phyloP scores from a whole-genome alignment of 1,140 invertebrate species.

The Oreohelix idahoensis region DNA sequence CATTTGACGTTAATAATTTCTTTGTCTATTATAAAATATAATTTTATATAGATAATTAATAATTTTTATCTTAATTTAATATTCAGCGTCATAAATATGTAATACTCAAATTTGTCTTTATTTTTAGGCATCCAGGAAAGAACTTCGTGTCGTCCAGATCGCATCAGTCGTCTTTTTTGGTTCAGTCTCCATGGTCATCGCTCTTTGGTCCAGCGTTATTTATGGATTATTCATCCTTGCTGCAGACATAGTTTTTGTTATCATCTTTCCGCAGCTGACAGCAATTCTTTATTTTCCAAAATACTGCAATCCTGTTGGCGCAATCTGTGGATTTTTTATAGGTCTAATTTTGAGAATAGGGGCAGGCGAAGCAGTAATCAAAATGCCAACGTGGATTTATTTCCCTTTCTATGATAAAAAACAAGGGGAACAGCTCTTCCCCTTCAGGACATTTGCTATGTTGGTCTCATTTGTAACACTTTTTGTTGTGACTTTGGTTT shows the following conservation, averaged over 20 bases:
- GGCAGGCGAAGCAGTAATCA: conserved; percentile 62
- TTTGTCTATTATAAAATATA: too few species aligned
- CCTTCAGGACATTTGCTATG: conserved; percentile 65
- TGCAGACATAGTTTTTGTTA: conserved; percentile 70
- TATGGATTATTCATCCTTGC: conserved; percentile 69
- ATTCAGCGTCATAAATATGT: too few species aligned
- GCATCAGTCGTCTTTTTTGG: conserved; percentile 60
- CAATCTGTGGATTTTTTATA: conserved; percentile 55
- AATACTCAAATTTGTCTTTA: not conserved
- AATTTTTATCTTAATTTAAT: too few species aligned
- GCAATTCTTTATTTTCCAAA: conserved; percentile 59
- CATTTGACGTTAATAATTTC: too few species aligned
- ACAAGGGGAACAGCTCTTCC: conserved; percentile 62
- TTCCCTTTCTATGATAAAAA: conserved; percentile 62
- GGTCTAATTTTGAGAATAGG: conserved; percentile 62
- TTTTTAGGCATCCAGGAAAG: conserved; percentile 60
- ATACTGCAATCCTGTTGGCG: conserved; percentile 58
- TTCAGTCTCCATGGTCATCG: conserved; percentile 59
- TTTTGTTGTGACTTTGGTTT: not conserved
- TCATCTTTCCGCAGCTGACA: conserved; percentile 67
- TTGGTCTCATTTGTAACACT: conserved; percentile 52
- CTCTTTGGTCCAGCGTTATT: conserved; percentile 60
- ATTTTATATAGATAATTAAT: too few species aligned
- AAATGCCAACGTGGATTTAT: conserved; percentile 58
- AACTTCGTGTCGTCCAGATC: conserved; percentile 61